phyloP scores from a whole-genome alignment of 2,797 vertebrate genomes.

The Rhinatrema bivittatum region DNA sequence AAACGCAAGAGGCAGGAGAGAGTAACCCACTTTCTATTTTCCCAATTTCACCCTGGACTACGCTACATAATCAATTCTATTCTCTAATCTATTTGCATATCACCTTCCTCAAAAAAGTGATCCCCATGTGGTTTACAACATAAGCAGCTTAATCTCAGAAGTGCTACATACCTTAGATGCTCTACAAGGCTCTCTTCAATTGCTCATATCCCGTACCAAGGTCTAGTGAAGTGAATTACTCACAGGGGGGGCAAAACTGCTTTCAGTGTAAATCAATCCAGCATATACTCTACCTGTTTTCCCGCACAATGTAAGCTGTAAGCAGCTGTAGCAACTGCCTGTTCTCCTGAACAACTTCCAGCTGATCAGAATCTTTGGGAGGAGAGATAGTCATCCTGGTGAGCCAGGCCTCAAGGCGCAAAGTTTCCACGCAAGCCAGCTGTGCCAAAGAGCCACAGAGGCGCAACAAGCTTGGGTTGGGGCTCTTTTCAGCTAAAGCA shows the following conservation, averaged over 20 bases:
- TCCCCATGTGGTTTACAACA: too few relatives aligned
- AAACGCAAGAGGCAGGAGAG: too few relatives aligned
- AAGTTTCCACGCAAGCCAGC: constrained; percentile 87
- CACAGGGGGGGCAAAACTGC: neutral
- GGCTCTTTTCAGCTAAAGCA: constrained; percentile 93
- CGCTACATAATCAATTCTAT: too few relatives aligned
- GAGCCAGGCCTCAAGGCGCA: constrained; percentile 86
- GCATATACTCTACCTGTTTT: constrained; percentile 63
- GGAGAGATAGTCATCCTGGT: constrained; percentile 89
- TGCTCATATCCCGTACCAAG: too few relatives aligned
- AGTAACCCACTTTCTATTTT: too few relatives aligned
- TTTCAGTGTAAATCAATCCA: neutral
- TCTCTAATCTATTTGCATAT: too few relatives aligned
- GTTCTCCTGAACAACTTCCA: constrained; percentile 92
- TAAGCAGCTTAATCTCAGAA: too few relatives aligned
- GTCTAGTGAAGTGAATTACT: neutral
- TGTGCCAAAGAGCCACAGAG: constrained; percentile 93
- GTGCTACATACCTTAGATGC: too few relatives aligned
- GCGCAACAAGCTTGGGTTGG: constrained; percentile 85
- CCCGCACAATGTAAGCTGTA: constrained; percentile 90
- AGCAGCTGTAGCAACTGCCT: constrained; percentile 89
- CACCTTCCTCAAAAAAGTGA: too few relatives aligned
- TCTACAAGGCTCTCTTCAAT: too few relatives aligned
- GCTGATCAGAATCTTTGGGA: constrained; percentile 88
- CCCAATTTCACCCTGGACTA: too few relatives aligned